phyloP scores from a whole-genome alignment of 1,140 invertebrate species.

The Cephus cinctus region DNA sequence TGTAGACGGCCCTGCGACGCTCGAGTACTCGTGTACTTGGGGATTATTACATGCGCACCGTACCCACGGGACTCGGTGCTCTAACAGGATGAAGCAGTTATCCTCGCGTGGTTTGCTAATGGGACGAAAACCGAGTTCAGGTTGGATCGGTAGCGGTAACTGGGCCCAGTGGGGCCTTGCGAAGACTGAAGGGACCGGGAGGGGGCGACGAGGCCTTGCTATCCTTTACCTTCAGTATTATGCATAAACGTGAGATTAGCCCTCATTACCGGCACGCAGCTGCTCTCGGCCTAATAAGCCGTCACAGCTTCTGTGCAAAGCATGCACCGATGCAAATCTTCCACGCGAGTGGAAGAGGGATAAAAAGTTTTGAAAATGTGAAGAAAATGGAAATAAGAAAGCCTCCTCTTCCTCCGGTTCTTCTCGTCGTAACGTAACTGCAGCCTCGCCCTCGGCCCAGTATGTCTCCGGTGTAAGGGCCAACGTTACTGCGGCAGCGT shows the following conservation, averaged over 20 bases:
- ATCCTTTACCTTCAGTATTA: constrained; percentile 38
- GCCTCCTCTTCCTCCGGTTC: too few species aligned
- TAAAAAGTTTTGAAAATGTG: too few species aligned
- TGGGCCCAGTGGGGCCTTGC: constrained; percentile 3
- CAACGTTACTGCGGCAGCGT: background rate
- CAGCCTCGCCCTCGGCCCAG: too few species aligned
- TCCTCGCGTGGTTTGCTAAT: constrained; percentile 25
- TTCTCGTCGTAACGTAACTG: too few species aligned
- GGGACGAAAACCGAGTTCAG: constrained; percentile 7
- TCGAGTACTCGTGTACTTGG: too few species aligned
- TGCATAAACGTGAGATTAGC: constrained; percentile 41
- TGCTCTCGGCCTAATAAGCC: constrained; percentile 52
- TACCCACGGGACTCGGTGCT: too few species aligned
- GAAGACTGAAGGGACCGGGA: constrained; percentile 7
- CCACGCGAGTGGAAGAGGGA: background rate
- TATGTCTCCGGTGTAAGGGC: too few species aligned
- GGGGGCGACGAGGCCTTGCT: constrained; percentile 1
- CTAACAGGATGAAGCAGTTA: constrained; percentile 39
- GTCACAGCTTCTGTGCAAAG: constrained; percentile 51
- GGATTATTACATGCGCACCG: too few species aligned
- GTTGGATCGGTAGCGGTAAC: background rate
- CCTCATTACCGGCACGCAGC: constrained; percentile 55
- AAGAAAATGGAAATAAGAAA: too few species aligned
- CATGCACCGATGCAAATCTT: constrained; percentile 22
- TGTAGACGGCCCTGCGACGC: too few species aligned